Evolutionary conservation across 2,113 vertebrate species (phyloP).

Genomic region (Boleophthalmus pectinirostris): DNA sequence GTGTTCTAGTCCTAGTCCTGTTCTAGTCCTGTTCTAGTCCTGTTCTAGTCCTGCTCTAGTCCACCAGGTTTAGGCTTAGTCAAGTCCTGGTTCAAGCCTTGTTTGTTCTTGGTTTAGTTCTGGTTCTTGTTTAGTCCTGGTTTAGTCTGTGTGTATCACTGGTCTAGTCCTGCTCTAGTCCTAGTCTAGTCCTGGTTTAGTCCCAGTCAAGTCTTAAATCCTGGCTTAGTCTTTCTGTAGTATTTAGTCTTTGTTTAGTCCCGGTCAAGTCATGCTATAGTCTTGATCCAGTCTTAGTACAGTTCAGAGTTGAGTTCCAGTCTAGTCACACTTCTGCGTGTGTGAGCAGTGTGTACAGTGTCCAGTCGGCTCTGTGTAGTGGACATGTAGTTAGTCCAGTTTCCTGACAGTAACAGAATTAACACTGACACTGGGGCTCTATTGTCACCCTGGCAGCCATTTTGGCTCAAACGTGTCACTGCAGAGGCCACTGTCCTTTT

Average conservation of each 20-base stretch:
- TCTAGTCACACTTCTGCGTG: not conserved
- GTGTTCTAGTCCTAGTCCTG: too few relatives aligned
- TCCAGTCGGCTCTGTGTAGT: not conserved
- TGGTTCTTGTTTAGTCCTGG: too few relatives aligned
- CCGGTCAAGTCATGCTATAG: not conserved
- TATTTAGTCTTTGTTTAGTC: too few relatives aligned
- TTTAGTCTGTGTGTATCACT: too few relatives aligned
- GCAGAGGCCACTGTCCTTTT: slow-evolving; percentile 32
- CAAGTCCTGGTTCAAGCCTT: too few relatives aligned
- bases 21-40: too few relatives aligned
- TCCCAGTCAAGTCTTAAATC: not conserved
- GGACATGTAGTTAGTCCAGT: not conserved
- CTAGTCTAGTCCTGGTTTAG: not conserved
- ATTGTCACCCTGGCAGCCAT: not conserved
- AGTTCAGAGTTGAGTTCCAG: not conserved
- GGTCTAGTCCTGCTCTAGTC: too few relatives aligned
- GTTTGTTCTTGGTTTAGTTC: too few relatives aligned
- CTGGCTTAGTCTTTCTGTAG: not conserved
- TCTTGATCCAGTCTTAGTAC: too few relatives aligned
- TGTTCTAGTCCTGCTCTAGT: too few relatives aligned
- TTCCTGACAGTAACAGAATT: not conserved
- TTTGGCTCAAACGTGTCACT: slow-evolving; percentile 34
- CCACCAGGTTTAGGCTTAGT: too few relatives aligned
- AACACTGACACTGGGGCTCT: not conserved
- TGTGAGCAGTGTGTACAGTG: too few relatives aligned